A percentile compares a stretch with the other conserved stretches of the same genome.
Conservation (phyloP, 1,140 invertebrate species). For the Vanessa atalanta region DNA sequence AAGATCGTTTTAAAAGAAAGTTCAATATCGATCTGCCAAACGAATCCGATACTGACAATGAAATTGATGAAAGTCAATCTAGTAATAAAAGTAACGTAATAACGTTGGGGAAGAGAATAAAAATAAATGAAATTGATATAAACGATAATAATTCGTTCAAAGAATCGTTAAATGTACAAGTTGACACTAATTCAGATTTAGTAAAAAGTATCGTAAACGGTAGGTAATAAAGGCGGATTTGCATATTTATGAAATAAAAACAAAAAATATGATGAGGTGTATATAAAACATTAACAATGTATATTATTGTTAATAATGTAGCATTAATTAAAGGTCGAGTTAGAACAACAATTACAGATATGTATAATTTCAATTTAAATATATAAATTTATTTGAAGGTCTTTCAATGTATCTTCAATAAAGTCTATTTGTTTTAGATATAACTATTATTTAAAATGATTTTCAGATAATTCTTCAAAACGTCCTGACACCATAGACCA, state of each 20-base stretch:
- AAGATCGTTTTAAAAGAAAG: slow-evolving; percentile 57
- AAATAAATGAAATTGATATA: slow-evolving; percentile 17
- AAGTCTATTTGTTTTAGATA: too few relatives aligned
- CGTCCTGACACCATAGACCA: not conserved
- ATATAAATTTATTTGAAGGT: too few relatives aligned
- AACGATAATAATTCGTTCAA: not conserved
- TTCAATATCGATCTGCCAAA: slow-evolving; percentile 56
- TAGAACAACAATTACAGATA: too few relatives aligned
- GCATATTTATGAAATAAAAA: too few relatives aligned
- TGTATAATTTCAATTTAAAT: too few relatives aligned
- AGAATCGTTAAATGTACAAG: slow-evolving; percentile 43
- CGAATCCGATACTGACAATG: slow-evolving; percentile 53
- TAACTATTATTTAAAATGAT: not conserved
- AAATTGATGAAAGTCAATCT: slow-evolving; percentile 15
- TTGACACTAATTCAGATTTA: slow-evolving; percentile 39
- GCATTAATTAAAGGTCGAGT: too few relatives aligned
- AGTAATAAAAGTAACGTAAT: slow-evolving; percentile 26
- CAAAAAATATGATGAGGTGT: too few relatives aligned
- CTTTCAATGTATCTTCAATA: too few relatives aligned
- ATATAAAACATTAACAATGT: too few relatives aligned
- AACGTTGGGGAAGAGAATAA: slow-evolving; percentile 36
- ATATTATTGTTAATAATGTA: too few relatives aligned
- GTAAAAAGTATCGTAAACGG: not conserved
- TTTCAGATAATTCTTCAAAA: slow-evolving; percentile 1
- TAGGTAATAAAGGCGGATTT: not conserved